Evolutionary conservation across 1,140 invertebrate genomes (phyloP), one percentile per base, ranked within the genome.

Genomic region (Brachionus koreanus): DNA sequence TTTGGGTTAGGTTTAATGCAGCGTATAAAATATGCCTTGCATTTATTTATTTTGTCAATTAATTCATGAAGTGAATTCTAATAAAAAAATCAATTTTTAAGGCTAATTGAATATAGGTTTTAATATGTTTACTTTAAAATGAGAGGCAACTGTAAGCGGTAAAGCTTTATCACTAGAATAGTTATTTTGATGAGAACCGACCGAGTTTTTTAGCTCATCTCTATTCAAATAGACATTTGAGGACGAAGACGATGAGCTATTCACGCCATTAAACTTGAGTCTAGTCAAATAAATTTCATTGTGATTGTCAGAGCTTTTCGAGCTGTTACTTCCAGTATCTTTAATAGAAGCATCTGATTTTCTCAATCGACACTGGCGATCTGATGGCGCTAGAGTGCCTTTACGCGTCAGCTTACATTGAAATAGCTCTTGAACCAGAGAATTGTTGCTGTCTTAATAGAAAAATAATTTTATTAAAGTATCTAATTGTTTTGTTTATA

Each of bases 1-100:
- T 92, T 86, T 93, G 76, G 92, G 85, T 93, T 93, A 2, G 93
- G 93, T 86, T 93, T 93, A 83, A 93, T 93, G 85, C 93, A 94
- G 46, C 93, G 86, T 42, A 94, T 90, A 84, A 93, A 90, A 83
- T 93, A 92, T 19, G 93, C 92, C 5, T 91, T 91, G 85, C 92
- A 93, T 84, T 91, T 90, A 90, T 91, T 93, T 83, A 93, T 85
- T 82, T 92, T 92, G 9, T 90, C 90, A 3, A 93, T 92, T n/a
- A 93, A 88, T 43, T 79, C 76, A 65, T 79, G 76, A 6, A 79
- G 29, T 61, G 76, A 79, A 43, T 79, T 79, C 69, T 74, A 46
- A 46, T 49, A 74, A 74, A 74, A 37, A 69, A 12, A 37, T 1
- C 5, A 33, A 5, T 12, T 46, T 49, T 74, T 12, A 12, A 25